A percentile compares a stretch with the other conserved stretches of the same genome.
Evolutionary conservation across 1,140 invertebrate genomes (phyloP).

Genomic region (Dryas iulia): DNA sequence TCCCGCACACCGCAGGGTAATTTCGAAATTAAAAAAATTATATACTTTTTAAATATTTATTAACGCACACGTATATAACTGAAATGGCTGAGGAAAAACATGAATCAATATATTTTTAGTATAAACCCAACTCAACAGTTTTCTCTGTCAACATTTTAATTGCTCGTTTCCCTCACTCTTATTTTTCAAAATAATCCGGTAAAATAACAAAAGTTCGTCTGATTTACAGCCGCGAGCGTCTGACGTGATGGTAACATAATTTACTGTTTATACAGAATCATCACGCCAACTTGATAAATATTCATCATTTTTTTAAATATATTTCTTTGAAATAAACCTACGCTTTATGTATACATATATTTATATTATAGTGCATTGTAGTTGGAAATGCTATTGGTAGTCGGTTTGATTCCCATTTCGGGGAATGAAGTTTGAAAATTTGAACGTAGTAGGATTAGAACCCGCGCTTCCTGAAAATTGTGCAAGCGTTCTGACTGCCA

Average conservation of each 20-base stretch:
- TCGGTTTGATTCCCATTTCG: too few species aligned
- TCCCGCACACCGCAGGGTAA: too few species aligned
- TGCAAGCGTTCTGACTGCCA: too few species aligned
- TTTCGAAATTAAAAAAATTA: too few species aligned
- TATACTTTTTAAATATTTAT: too few species aligned
- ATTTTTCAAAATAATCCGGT: conserved; percentile 58
- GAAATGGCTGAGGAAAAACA: too few species aligned
- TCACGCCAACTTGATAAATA: conserved; percentile 21
- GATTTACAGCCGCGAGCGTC: conserved; percentile 57
- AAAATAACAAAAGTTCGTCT: conserved; percentile 43
- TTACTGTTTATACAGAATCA: conserved; percentile 24
- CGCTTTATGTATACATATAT: background rate
- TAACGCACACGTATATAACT: too few species aligned
- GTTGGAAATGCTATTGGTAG: too few species aligned
- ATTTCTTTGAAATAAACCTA: background rate
- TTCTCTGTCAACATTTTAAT: conserved; percentile 58
- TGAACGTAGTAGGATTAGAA: too few species aligned
- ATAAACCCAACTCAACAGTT: conserved; percentile 48
- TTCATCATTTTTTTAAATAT: background rate
- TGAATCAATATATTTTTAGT: too few species aligned
- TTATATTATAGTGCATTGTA: background rate
- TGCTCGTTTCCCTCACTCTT: conserved; percentile 65
- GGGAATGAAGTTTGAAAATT: too few species aligned
- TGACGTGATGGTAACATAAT: conserved; percentile 37
- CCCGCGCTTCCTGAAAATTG: too few species aligned